Percentiles rank a stretch among this genome's conserved stretches.
These are phyloP conservation scores for Tricholaema leucomelas DNA, from an alignment of 2,113 vertebrate species.

Conservation along the genomic window DNA sequence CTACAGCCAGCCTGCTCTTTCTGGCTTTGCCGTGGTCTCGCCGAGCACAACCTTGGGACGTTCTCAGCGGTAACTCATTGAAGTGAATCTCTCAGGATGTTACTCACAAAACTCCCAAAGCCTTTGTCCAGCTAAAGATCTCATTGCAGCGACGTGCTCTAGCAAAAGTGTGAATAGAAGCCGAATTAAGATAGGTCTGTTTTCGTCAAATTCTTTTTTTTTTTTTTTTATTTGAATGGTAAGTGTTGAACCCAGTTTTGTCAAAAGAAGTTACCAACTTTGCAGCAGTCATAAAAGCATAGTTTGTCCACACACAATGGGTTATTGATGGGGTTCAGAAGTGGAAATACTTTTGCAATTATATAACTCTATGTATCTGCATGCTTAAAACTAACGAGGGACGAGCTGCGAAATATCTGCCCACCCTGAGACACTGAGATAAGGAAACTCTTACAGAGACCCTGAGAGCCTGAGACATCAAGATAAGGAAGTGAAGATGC, in stretches of 20 bases:
- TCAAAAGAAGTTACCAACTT: background rate
- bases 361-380: too few relatives aligned
- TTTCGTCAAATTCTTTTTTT: background rate
- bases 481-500: too few relatives aligned
- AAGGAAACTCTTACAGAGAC: too few relatives aligned
- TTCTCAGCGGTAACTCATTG: fast-evolving
- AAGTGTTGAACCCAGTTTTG: background rate
- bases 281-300: background rate
- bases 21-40: fast-evolving
- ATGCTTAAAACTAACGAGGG: too few relatives aligned
- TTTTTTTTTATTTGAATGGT: background rate
- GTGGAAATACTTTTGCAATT: too few relatives aligned
- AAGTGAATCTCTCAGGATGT: background rate
- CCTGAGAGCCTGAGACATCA: too few relatives aligned
- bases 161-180: background rate
- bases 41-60: background rate
- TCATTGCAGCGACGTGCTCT: fast-evolving
- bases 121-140: background rate
- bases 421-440: too few relatives aligned
- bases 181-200: background rate
- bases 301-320: background rate
- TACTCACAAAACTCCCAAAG: fast-evolving
- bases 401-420: too few relatives aligned
- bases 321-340: too few relatives aligned
- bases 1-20: background rate